phyloP scores from a whole-genome alignment of 35 echinoderm and acorn worm species.

The Anneissia japonica region DNA sequence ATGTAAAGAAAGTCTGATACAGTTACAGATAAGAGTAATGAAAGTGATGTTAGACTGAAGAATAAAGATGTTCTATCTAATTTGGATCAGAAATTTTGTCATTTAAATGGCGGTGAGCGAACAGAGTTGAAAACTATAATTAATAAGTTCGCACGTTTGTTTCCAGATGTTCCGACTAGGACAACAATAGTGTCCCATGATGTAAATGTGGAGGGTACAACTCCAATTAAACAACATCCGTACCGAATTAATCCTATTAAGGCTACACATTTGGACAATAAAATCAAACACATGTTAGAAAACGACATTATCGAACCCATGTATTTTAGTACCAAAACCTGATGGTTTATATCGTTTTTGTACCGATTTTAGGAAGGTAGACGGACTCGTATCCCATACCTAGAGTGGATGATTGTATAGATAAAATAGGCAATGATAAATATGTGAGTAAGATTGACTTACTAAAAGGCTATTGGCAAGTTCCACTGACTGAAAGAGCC shows the following conservation, averaged over 20 bases:
- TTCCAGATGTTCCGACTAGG: constrained; percentile 2
- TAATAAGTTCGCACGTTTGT: neutral
- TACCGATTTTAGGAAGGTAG: constrained; percentile 6
- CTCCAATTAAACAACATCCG: constrained; percentile 10
- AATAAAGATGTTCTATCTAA: neutral
- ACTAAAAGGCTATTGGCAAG: constrained; percentile 44
- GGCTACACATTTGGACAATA: no score
- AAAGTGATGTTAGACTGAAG: neutral
- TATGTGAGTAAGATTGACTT: constrained; percentile 36
- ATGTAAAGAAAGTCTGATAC: neutral
- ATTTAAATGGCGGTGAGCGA: neutral
- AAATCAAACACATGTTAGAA: no score
- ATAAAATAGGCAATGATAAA: constrained; percentile 10
- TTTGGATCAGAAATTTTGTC: neutral
- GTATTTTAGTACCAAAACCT: neutral
- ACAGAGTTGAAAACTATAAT: neutral
- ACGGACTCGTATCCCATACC: constrained; percentile 12
- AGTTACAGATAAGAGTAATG: neutral
- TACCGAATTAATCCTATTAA: no score
- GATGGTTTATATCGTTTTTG: neutral
- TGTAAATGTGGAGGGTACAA: constrained; percentile 16
- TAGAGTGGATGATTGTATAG: constrained; percentile 21
- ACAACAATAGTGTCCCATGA: neutral
- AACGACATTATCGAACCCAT: neutral
- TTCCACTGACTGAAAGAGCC: constrained; percentile 28